Percentiles rank a stretch among this genome's conserved stretches.
Evolutionary conservation across 1,140 invertebrate species (phyloP).

Genomic region (Asbolus verrucosus): DNA sequence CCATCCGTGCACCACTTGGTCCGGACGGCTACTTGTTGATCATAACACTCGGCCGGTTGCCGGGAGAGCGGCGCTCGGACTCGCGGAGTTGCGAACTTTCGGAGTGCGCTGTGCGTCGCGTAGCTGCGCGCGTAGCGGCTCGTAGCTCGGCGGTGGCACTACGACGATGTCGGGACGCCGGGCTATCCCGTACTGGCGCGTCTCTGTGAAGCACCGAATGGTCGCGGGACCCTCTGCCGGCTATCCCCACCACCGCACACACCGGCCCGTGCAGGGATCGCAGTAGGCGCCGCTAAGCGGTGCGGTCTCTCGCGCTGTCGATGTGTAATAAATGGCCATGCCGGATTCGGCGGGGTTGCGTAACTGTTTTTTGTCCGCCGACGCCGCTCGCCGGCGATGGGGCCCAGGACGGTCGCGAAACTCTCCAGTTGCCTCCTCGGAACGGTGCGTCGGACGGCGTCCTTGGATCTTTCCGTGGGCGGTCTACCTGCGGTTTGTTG

Average conservation of each 20-base stretch:
- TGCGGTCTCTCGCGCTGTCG: constrained; percentile 45
- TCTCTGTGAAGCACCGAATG: constrained; percentile 67
- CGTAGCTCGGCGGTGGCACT: constrained; percentile 61
- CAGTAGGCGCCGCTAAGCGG: constrained; percentile 50
- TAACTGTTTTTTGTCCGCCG: background rate
- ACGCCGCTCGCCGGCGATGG: too few relatives aligned
- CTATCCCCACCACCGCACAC: constrained; percentile 54
- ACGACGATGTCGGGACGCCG: constrained; percentile 65
- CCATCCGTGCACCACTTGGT: constrained; percentile 42
- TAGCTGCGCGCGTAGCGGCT: background rate
- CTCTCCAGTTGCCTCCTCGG: too few relatives aligned
- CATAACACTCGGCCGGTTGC: too few relatives aligned
- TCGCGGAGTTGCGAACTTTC: too few relatives aligned
- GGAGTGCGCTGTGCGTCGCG: background rate
- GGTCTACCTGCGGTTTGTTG: too few relatives aligned
- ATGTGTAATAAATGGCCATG: constrained; percentile 49
- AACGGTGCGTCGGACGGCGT: too few relatives aligned
- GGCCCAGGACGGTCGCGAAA: too few relatives aligned
- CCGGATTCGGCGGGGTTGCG: constrained; percentile 35
- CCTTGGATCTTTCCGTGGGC: too few relatives aligned
- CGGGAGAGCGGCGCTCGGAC: too few relatives aligned
- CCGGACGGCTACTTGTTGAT: too few relatives aligned
- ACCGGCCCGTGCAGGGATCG: constrained; percentile 58
- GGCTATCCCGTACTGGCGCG: constrained; percentile 67
- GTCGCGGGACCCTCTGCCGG: constrained; percentile 61